phyloP scores from a whole-genome alignment of 2,797 vertebrate genomes.

The Ctenopoma kingsleyae region DNA sequence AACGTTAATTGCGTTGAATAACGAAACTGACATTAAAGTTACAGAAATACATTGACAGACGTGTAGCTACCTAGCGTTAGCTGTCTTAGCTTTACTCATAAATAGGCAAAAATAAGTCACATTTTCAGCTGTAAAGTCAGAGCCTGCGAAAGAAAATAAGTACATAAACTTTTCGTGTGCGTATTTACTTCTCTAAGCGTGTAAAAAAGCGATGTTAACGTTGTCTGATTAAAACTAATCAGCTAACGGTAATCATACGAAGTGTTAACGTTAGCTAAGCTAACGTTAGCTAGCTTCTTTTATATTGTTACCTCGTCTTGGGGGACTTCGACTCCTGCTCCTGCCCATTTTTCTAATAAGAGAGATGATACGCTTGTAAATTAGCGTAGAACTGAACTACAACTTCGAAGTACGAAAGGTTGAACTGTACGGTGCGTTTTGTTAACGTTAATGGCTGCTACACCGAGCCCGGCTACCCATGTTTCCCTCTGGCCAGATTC shows the following conservation, averaged over 20 bases:
- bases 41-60: too few relatives aligned
- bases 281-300: neutral
- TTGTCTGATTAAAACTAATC: neutral
- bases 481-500: too few relatives aligned
- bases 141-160: too few relatives aligned
- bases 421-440: fast-evolving
- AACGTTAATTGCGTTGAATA: too few relatives aligned
- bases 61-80: too few relatives aligned
- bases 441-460: neutral
- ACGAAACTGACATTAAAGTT: too few relatives aligned
- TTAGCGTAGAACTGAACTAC: fast-evolving
- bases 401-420: neutral
- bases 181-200: fast-evolving
- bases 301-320: slow-evolving; percentile 78
- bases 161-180: fast-evolving
- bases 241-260: slow-evolving; percentile 2
- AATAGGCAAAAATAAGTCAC: neutral
- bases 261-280: neutral
- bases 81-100: too few relatives aligned
- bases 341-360: slow-evolving; percentile 70
- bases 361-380: neutral
- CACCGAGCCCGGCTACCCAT: neutral
- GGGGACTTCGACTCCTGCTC: slow-evolving; percentile 83
- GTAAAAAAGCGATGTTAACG: neutral
- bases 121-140: neutral